Evolutionary conservation across 1,140 invertebrate genomes (phyloP), one percentile per base, ranked within the genome.

Genomic region (Plectrocnemia conspersa): DNA sequence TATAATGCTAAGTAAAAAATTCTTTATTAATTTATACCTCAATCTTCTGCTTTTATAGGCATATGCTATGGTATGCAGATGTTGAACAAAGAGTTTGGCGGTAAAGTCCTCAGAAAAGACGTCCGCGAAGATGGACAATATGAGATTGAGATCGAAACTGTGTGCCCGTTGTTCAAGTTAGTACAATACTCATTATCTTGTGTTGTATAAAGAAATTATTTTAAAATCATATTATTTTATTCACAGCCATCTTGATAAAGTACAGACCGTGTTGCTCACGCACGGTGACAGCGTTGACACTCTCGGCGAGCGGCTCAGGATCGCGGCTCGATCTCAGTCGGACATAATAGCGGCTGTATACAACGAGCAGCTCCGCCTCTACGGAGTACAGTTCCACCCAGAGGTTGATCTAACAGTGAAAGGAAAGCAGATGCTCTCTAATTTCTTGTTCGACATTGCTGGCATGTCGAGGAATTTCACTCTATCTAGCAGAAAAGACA

Each of bases 21-120:
- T n/a, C n/a, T n/a, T n/a, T n/a, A n/a, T n/a, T n/a, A n/a, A n/a
- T n/a, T n/a, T n/a, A n/a, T n/a, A n/a, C n/a, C n/a, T n/a, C n/a
- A n/a, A n/a, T n/a, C n/a, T n/a, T n/a, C n/a, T n/a, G n/a, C n/a
- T 27, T 45, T 38, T 46, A 7, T 63, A 83, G 89, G 89, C 60
- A 99, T 99, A 66, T 99, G 97, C 75, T 99, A 99, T 78, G 97
- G 97, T 33, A 94, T 99, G 88, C 96, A 98, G 78, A 89, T 99
- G 86, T 84, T 99, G 74, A 98, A 98, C 71, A 97, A 97, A 75
- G 91, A 97, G 71, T 97, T 96, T 71, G 92, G 91, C 7, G 97
- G 97, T n/a, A 86, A 84, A 3, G 91, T 99, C 29, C 74, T 84
- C 7, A 80, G 85, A 62, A 94, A 93, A 69, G 86, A 90, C 55